Percentiles rank a stretch among this genome's conserved stretches.
Evolutionary conservation across 1,140 invertebrate species (phyloP).

Genomic region (Neodiprion virginianus): DNA sequence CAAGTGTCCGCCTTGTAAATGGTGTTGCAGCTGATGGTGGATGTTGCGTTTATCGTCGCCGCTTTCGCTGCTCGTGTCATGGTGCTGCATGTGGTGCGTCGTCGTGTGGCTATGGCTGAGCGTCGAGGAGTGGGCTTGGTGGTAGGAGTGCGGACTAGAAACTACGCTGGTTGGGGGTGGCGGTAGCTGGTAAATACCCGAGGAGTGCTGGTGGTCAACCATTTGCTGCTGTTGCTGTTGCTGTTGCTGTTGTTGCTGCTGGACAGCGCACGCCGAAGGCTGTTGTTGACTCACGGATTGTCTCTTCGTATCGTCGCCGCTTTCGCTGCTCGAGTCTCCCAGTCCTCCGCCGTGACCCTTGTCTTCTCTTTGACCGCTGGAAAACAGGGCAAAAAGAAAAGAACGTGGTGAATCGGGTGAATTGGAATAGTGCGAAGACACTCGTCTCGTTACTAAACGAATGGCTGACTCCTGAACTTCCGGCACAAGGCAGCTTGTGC

Average conservation of each 20-base stretch:
- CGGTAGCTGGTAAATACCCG: conserved; percentile 64
- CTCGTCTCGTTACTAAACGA: not conserved
- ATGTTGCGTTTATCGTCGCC: conserved; percentile 59
- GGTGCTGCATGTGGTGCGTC: conserved; percentile 57
- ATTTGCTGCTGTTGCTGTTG: conserved; percentile 47
- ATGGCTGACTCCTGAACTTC: too few relatives aligned
- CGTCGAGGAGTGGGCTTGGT: conserved; percentile 49
- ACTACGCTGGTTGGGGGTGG: conserved; percentile 49
- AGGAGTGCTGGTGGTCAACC: conserved; percentile 52
- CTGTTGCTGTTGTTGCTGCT: conserved; percentile 42
- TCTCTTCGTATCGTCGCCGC: conserved; percentile 56
- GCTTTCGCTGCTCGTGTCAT: conserved; percentile 58
- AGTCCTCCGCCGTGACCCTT: conserved; percentile 51
- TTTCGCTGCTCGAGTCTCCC: conserved; percentile 57
- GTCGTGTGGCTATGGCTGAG: conserved; percentile 51
- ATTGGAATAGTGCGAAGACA: not conserved
- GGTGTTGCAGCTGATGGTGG: conserved; percentile 58
- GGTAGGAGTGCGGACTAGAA: conserved; percentile 57
- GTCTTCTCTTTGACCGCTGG: conserved; percentile 56
- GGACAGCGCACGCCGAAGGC: conserved; percentile 22
- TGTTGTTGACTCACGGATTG: conserved; percentile 35
- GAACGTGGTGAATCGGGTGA: conserved; percentile 23
- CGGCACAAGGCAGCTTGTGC: too few relatives aligned
- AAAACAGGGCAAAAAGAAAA: conserved; percentile 27
- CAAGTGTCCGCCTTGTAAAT: conserved; percentile 51